phyloP scores from a whole-genome alignment of 2,888 invertebrate species.

The Andricus curvator region DNA sequence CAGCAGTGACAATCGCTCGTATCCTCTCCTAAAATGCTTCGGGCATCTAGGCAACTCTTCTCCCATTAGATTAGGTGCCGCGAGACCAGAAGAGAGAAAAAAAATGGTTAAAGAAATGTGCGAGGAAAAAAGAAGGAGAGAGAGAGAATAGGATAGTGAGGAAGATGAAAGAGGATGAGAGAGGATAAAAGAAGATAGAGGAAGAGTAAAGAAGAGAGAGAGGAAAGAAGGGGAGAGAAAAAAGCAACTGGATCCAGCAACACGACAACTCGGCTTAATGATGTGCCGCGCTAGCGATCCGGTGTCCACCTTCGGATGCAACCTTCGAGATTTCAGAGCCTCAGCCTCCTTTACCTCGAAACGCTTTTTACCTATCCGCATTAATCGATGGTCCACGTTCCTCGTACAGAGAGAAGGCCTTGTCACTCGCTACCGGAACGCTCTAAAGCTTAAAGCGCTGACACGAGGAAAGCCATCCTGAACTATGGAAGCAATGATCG shows the following conservation, averaged over 20 bases:
- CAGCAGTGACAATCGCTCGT: conserved; percentile 55
- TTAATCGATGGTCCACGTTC: conserved; percentile 57
- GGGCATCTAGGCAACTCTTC: conserved; percentile 61
- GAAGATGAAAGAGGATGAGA: conserved; percentile 17
- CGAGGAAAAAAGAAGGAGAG: conserved; percentile 44
- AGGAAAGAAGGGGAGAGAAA: conserved; percentile 53
- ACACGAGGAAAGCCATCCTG: conserved; percentile 20
- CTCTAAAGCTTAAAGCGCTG: conserved; percentile 19
- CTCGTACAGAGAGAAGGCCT: conserved; percentile 15
- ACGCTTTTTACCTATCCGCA: conserved; percentile 57
- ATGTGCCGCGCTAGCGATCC: conserved; percentile 69
- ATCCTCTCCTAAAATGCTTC: conserved; percentile 64
- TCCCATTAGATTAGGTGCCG: conserved; percentile 72
- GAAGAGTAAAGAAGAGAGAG: background rate
- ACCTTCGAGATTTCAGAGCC: conserved; percentile 56
- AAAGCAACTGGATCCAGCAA: conserved; percentile 63
- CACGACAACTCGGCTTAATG: conserved; percentile 74
- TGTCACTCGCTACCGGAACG: conserved; percentile 31
- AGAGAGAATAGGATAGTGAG: conserved; percentile 47
- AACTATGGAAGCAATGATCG: conserved; percentile 34
- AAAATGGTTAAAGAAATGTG: conserved; percentile 43
- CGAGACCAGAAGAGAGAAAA: conserved; percentile 53
- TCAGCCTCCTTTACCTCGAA: conserved; percentile 57
- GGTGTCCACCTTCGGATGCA: conserved; percentile 52
- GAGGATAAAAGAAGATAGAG: conserved; percentile 8